These are phyloP conservation scores for Pangasius sanitwongsei DNA, from an alignment of 2,797 vertebrate species.

Conservation along the genomic window DNA sequence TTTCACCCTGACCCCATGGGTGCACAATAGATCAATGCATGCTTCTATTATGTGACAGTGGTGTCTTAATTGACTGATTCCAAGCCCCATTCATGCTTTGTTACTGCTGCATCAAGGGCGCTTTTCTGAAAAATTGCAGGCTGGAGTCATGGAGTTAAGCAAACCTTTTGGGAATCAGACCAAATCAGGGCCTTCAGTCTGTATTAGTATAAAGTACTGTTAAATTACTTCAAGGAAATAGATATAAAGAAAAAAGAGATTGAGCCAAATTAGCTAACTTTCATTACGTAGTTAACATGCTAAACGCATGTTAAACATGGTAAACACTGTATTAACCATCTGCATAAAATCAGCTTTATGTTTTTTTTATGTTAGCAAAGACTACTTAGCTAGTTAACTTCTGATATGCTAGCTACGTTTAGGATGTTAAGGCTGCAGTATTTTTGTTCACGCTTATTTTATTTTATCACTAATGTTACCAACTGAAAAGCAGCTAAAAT, in stretches of 20 bases:
- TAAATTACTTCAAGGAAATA: background rate
- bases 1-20: constrained; percentile 28
- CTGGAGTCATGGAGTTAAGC: background rate
- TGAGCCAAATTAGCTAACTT: background rate
- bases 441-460: background rate
- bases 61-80: constrained; percentile 31
- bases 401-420: background rate
- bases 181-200: background rate
- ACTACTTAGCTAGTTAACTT: background rate
- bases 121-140: background rate
- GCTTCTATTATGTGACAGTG: constrained; percentile 33
- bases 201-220: background rate
- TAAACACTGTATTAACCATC: background rate
- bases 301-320: background rate
- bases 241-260: no score
- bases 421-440: background rate
- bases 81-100: constrained; percentile 10
- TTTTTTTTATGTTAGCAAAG: background rate
- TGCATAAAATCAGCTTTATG: background rate
- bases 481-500: background rate
- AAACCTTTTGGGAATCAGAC: background rate
- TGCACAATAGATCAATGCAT: constrained; percentile 8
- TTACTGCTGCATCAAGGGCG: background rate
- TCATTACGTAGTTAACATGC: background rate
- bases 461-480: background rate